Percentiles rank a stretch among this genome's conserved stretches.
These are phyloP conservation scores for Dromius quadrimaculatus DNA, from an alignment of 2,888 invertebrate species.

Conservation along the genomic window DNA sequence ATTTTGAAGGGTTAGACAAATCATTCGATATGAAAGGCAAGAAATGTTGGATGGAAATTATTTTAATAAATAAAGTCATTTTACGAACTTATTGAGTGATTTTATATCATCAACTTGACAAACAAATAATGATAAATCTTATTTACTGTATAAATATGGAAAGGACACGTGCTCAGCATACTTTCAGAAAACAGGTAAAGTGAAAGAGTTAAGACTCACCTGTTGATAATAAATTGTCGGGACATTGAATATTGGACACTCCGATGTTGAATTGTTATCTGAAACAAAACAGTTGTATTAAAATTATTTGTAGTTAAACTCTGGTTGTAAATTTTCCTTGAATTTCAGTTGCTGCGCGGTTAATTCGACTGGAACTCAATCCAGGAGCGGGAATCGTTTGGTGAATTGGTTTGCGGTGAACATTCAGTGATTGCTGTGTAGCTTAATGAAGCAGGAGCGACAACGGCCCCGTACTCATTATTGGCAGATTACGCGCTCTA, in stretches of 20 bases:
- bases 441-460: conserved; percentile 41
- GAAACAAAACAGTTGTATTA: background rate
- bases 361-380: conserved; percentile 16
- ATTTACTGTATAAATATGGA: no score
- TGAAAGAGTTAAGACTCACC: conserved; percentile 16
- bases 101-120: no score
- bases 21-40: no score
- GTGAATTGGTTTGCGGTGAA: conserved; percentile 42
- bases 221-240: conserved; percentile 1
- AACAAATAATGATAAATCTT: no score
- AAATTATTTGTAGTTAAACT: no score
- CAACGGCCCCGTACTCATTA: conserved; percentile 30
- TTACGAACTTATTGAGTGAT: no score
- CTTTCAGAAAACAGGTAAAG: background rate
- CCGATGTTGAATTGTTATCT: background rate
- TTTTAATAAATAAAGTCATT: no score
- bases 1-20: no score
- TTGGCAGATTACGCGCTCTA: conserved; percentile 39
- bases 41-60: no score
- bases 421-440: conserved; percentile 27
- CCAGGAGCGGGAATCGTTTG: conserved; percentile 8
- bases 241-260: background rate
- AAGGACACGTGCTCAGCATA: conserved; percentile 23
- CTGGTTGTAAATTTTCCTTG: no score
- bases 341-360: conserved; percentile 4